phyloP scores from a whole-genome alignment of 2,797 vertebrate genomes.

The Gouania willdenowi region DNA sequence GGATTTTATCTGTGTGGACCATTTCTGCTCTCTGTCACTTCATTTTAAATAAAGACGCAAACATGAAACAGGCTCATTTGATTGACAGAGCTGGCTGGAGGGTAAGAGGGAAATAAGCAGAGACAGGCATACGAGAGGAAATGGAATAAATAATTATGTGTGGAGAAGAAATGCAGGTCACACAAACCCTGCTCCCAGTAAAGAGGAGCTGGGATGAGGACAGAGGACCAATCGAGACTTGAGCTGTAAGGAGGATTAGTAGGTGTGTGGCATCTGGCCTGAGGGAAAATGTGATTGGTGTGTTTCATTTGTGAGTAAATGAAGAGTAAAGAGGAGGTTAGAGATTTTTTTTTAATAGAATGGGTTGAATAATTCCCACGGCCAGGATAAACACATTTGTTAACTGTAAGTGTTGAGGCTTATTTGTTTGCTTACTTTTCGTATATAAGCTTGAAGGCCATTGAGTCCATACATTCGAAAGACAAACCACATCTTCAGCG shows the following conservation, averaged over 20 bases:
- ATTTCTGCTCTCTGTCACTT: conserved; percentile 16
- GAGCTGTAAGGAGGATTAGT: conserved; percentile 33
- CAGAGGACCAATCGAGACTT: conserved; percentile 16
- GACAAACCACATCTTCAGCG: conserved; percentile 97
- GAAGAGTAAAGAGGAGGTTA: background rate
- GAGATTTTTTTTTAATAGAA: too few species aligned
- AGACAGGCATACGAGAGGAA: background rate
- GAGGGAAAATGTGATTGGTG: conserved; percentile 7
- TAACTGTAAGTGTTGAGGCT: background rate
- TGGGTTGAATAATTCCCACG: too few species aligned
- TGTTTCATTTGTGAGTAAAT: too few species aligned
- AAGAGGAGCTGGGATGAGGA: conserved; percentile 13
- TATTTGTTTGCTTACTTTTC: conserved; percentile 77
- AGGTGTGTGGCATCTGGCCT: conserved; percentile 40
- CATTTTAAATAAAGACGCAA: conserved; percentile 30
- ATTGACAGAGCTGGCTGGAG: conserved; percentile 53
- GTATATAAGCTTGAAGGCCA: conserved; percentile 88
- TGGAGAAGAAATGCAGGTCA: background rate
- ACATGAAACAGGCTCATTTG: conserved; percentile 59
- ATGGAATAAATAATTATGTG: background rate
- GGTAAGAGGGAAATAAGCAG: conserved; percentile 13
- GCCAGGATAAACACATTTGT: fast-evolving
- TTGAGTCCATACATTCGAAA: conserved; percentile 87
- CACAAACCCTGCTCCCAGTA: conserved; percentile 23
- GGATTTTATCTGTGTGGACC: conserved; percentile 23